Percentiles rank a stretch among this genome's conserved stretches.
Evolutionary conservation across 2,888 invertebrate genomes (phyloP).

Genomic region (Drosophila rubida): DNA sequence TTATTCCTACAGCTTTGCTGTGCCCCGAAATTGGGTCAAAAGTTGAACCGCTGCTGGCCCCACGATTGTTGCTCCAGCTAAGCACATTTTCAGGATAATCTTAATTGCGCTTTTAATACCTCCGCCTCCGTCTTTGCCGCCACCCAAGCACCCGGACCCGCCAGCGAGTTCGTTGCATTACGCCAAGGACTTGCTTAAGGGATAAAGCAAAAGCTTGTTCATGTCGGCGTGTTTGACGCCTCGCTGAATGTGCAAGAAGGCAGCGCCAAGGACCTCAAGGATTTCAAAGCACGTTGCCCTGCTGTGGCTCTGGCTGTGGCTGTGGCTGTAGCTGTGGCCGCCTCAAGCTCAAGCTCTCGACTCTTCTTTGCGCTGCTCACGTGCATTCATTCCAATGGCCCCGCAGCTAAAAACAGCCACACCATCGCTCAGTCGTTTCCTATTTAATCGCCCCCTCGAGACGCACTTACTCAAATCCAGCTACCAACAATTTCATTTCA

Average conservation of each 20-base stretch:
- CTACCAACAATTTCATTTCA: conserved; percentile 40
- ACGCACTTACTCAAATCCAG: conserved; percentile 1
- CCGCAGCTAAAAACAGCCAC: neutral
- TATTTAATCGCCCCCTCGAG: conserved; percentile 15
- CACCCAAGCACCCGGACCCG: neutral
- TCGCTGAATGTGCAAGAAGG: conserved; percentile 31
- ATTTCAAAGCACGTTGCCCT: conserved; percentile 31
- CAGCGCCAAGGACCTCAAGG: conserved; percentile 42
- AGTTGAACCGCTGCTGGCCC: conserved; percentile 41
- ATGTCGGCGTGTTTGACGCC: conserved; percentile 33
- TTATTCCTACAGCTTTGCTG: conserved; percentile 6
- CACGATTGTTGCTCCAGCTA: conserved; percentile 39
- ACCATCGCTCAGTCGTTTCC: neutral
- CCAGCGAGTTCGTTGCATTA: conserved; percentile 67
- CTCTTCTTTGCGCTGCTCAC: conserved; percentile 1
- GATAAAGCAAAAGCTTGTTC: conserved; percentile 54
- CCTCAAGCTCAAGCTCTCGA: neutral
- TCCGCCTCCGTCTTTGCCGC: too few species aligned
- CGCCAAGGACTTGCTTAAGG: conserved; percentile 64
- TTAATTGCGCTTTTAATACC: conserved; percentile 57
- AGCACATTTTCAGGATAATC: conserved; percentile 62
- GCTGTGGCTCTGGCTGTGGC: neutral
- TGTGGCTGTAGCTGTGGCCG: neutral
- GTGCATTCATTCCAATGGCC: conserved; percentile 29
- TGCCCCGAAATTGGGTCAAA: conserved; percentile 62